Evolutionary conservation across 2,113 vertebrate species (phyloP).

Genomic region (Ivindomyrus marchei): DNA sequence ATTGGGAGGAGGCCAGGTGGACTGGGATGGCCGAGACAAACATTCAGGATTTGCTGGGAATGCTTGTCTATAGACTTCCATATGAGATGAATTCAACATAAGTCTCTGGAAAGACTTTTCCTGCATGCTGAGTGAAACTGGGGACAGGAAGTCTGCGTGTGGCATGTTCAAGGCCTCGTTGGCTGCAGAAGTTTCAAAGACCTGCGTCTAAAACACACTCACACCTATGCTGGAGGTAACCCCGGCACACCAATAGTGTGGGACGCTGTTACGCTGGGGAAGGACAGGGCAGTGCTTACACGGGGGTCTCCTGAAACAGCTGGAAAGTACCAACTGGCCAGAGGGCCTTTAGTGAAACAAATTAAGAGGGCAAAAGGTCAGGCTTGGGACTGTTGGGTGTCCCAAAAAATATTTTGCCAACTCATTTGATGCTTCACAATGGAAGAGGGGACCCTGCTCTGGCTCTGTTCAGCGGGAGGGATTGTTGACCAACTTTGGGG

Average conservation of each 20-base stretch:
- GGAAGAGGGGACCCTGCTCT: neutral
- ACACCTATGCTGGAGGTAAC: neutral
- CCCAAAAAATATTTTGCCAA: neutral
- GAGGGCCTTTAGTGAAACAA: neutral
- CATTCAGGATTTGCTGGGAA: neutral
- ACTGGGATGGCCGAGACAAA: neutral
- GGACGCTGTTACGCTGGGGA: neutral
- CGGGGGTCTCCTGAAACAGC: neutral
- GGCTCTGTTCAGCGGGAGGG: neutral
- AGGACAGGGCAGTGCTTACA: neutral
- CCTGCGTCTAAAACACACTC: neutral
- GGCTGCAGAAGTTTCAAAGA: neutral
- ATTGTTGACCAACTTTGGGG: neutral
- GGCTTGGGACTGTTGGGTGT: neutral
- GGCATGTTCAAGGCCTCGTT: neutral
- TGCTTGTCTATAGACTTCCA: neutral
- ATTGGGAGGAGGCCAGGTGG: neutral
- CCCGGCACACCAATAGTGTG: too few species aligned
- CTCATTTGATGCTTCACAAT: neutral
- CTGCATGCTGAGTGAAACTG: neutral
- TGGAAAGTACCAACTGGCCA: neutral
- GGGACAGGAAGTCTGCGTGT: neutral
- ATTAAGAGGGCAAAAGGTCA: neutral
- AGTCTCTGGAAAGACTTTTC: neutral
- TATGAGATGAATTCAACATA: neutral